Base-by-base conservation (phyloP, 2,113 vertebrate genomes). In the Odontesthes bonariensis region DNA sequence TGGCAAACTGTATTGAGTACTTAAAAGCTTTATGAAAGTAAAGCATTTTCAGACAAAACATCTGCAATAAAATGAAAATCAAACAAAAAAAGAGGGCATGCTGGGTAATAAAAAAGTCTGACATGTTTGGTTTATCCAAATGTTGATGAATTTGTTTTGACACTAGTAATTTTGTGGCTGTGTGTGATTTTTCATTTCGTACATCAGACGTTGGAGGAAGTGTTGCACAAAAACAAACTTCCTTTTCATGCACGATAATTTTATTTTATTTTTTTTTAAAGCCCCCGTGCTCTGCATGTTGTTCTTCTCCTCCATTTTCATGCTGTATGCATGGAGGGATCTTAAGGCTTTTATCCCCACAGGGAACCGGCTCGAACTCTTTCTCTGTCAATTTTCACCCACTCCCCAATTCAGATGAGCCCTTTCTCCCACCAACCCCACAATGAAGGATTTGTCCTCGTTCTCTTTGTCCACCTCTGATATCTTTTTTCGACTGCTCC, bases 301-400 rank as follows among this genome's bases (percentile, higher is more conserved):
- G 83, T 89, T 89, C 76, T 80, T 74, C 86, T 92, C 88, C 86
- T 88, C 82, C 80, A 91, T 92, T 90, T 93, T 85, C 89, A 91
- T 86, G 75, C 87, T 89, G 82, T 88, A 82, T 90, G 86, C 76
- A 86, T 79, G 82, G 87, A 88, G 84, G 75, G 86, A 87, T 92
- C 87, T 82, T 71, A 57, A 86, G 85, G 91, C 92, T 93, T 93
- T 93, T 90, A 93, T 93, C 92, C 86, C 91, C 71, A 71, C 88
- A 71, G 92, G 92, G 90, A 92, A 87, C 90, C 91, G 77, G 83
- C 82, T 73, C 77, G 31, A 88, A 93, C 87, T 92, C 90, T 93
- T 93, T 93, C 92, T 92, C 91, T 92, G 87, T 91, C 90, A 92
- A 93, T 93, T 93, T 92, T 92, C 92, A 89, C 92, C 90, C 90